Conservation (phyloP, 1,140 invertebrate species). For the Megathymus violae region DNA sequence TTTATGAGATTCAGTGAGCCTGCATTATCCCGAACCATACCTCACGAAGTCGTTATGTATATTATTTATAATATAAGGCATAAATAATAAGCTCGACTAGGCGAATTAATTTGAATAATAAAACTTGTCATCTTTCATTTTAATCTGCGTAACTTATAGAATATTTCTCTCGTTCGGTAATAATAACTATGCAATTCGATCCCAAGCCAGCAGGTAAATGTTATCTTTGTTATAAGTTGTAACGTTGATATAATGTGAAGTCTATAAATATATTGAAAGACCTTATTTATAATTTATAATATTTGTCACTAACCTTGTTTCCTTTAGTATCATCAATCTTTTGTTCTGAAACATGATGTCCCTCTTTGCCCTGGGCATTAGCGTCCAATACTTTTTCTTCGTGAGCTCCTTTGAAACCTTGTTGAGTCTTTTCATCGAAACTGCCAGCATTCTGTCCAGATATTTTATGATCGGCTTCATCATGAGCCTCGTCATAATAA, state of each 20-base stretch:
- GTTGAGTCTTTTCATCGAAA: constrained; percentile 83
- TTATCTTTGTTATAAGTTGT: no score
- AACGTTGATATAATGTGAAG: no score
- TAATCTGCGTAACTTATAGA: constrained; percentile 3
- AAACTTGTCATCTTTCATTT: constrained; percentile 18
- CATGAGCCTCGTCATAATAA: constrained; percentile 87
- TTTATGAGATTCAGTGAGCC: no score
- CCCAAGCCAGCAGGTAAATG: no score
- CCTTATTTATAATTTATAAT: no score
- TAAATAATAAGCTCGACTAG: constrained; percentile 16
- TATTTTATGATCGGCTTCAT: constrained; percentile 85
- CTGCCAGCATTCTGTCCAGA: constrained; percentile 81
- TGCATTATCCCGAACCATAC: no score
- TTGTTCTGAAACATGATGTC: constrained; percentile 82
- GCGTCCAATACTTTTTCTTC: constrained; percentile 83
- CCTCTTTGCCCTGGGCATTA: constrained; percentile 83
- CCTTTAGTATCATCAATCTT: constrained; percentile 82
- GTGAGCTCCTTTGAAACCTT: constrained; percentile 84
- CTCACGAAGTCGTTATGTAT: no score
- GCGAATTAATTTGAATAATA: constrained; percentile 15
- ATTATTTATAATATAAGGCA: constrained; percentile 15
- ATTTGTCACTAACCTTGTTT: constrained; percentile 72
- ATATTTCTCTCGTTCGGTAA: no score
- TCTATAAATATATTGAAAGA: no score
- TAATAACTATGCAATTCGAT: no score